These are phyloP conservation scores for Nasonovia ribisnigri DNA, from an alignment of 2,888 invertebrate species.

Conservation along the genomic window DNA sequence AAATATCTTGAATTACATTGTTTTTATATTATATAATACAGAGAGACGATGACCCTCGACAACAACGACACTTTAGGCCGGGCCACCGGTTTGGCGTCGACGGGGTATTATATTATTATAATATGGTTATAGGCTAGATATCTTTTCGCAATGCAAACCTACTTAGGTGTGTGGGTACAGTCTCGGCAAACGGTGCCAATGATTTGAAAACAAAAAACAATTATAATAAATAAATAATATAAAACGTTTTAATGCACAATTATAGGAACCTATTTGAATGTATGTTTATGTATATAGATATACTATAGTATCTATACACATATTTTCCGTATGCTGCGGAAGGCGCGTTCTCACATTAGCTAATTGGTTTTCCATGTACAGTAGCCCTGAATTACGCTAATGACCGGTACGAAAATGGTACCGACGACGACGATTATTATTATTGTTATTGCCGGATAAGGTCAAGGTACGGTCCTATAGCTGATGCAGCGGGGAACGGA, in stretches of 20 bases:
- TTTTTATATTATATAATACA: neutral
- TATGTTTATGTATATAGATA: neutral
- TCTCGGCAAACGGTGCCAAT: neutral
- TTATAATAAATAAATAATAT: conserved; percentile 29
- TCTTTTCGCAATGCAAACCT: neutral
- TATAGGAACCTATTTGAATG: neutral
- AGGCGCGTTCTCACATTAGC: conserved; percentile 52
- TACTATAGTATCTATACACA: neutral
- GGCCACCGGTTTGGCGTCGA: neutral
- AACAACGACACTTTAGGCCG: neutral
- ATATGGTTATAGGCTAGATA: neutral
- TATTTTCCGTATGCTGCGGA: neutral
- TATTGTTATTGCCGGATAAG: conserved; percentile 48
- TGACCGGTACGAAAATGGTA: conserved; percentile 54
- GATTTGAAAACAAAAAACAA: neutral
- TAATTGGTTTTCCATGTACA: conserved; percentile 63
- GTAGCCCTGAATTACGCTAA: conserved; percentile 60
- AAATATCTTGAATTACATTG: neutral
- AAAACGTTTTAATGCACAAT: conserved; percentile 37
- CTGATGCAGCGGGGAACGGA: neutral
- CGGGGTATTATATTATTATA: neutral
- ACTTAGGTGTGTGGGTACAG: neutral
- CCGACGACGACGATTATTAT: conserved; percentile 30
- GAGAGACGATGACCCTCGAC: neutral
- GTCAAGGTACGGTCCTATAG: conserved; percentile 46